Evolutionary conservation across 2,113 vertebrate species (phyloP).

Genomic region (Nettapus auritus): DNA sequence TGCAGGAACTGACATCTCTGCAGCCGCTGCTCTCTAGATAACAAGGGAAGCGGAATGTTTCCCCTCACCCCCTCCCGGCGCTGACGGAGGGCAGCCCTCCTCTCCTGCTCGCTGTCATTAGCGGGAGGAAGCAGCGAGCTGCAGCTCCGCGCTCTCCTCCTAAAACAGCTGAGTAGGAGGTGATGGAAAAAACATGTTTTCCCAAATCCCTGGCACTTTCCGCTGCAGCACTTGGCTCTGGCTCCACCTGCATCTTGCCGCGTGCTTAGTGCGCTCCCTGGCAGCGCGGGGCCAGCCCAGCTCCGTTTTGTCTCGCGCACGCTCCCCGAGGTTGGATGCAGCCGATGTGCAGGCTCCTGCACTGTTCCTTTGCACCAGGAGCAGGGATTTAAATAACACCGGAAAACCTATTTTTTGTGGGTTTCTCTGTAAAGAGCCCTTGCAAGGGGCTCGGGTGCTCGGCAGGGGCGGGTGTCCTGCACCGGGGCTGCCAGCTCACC

Average conservation of each 20-base stretch:
- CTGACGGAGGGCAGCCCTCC: not conserved
- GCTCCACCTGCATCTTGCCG: not conserved
- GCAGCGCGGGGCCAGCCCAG: rapidly evolving
- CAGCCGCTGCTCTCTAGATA: not conserved
- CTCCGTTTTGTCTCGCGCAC: rapidly evolving
- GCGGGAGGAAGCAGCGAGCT: not conserved
- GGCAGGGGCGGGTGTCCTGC: not conserved
- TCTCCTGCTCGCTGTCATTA: not conserved
- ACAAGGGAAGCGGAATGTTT: not conserved
- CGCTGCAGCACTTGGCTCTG: not conserved
- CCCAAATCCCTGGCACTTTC: not conserved
- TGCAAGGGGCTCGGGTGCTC: rapidly evolving
- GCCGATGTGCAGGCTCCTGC: rapidly evolving
- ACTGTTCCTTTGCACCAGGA: rapidly evolving
- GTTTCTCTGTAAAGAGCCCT: not conserved
- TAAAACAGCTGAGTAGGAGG: not conserved
- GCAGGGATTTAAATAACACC: not conserved
- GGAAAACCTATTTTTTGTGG: not conserved
- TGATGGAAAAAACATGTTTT: not conserved
- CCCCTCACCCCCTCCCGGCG: not conserved
- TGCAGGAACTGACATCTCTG: not conserved
- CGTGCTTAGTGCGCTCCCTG: not conserved
- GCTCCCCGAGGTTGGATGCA: rapidly evolving
- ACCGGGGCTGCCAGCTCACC: not conserved
- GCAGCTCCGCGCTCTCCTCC: not conserved